Evolutionary conservation across 2,888 invertebrate species (phyloP).

Genomic region (Euzetes globulus): DNA sequence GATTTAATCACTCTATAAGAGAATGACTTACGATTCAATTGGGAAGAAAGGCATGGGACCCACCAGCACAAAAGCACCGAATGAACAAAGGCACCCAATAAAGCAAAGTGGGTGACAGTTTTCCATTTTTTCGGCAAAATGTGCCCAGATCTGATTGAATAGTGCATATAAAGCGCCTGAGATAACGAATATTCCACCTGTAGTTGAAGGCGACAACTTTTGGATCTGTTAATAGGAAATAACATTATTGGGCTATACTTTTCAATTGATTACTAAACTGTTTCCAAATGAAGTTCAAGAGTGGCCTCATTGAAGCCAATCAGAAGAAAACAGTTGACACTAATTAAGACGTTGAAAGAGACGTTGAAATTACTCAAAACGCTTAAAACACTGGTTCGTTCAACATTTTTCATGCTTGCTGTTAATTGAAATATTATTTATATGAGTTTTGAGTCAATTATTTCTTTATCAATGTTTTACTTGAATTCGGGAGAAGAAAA

Average conservation of each 20-base stretch:
- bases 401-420: not conserved
- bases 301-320: constrained; percentile 31
- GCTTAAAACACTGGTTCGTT: constrained; percentile 13
- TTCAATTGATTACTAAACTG: not conserved
- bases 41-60: constrained; percentile 9
- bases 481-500: not conserved
- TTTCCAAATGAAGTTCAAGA: constrained; percentile 22
- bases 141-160: not conserved
- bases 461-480: not conserved
- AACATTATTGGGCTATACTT: not conserved
- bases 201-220: not conserved
- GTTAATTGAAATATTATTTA: not conserved
- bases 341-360: constrained; percentile 15
- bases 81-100: not conserved
- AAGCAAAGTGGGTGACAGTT: constrained; percentile 3
- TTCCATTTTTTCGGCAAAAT: not conserved
- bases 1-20: too few species aligned
- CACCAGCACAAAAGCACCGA: not conserved
- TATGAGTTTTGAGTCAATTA: not conserved
- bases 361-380: constrained; percentile 7
- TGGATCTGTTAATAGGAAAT: not conserved
- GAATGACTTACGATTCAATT: constrained; percentile 1
- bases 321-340: constrained; percentile 15
- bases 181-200: not conserved
- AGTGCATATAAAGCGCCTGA: not conserved